Base-by-base conservation (phyloP, 2,888 invertebrate species). In the Mellilla xanthometata region DNA sequence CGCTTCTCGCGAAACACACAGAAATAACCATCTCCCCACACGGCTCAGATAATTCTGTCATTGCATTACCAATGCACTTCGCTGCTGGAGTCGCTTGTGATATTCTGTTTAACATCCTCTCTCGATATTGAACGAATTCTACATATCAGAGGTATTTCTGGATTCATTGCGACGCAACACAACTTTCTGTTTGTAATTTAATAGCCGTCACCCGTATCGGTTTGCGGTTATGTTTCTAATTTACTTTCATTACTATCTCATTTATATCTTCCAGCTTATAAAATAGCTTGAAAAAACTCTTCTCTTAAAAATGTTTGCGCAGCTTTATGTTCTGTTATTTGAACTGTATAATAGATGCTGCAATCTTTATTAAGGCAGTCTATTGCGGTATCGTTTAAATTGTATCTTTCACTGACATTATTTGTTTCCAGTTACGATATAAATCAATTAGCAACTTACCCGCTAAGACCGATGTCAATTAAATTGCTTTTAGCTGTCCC, bases 1-100 rank as follows among this genome's bases (percentile, higher is more conserved):
- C 69, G 65, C 56, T 81, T 83, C 81, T 78, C 76, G 86, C 86
- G 65, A 87, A 88, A 80, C 65, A 68, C 72, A 72, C 85, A 76
- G 75, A 81, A 87, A 89, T 89, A 88, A 68, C 77, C 73, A 53
- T 56, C 68, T 70, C 76, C 81, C 81, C 79, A 66, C 80, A 58
- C 69, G 63, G 63, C 62, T 59, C 54, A 64, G 78, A 79, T 83
- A 83, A 83, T 81, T 84, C 80, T 74, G 86, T 86, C 84, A 71
- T 68, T 76, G 47, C 76, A 71, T 61, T 71, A 74, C 77, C 76
- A 79, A 77, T 85, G 85, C 81, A 81, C 75, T 74, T 72, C 83
- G 70, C 81, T 72, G 84, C 76, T 81, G 85, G 82, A 80, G 81
- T 70, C 70, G 65, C 69, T 58, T 62, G 64, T 68, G 68, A 72